These are phyloP conservation scores for Laterallus jamaicensis DNA, from an alignment of 2,113 vertebrate genomes.

Conservation along the genomic window DNA sequence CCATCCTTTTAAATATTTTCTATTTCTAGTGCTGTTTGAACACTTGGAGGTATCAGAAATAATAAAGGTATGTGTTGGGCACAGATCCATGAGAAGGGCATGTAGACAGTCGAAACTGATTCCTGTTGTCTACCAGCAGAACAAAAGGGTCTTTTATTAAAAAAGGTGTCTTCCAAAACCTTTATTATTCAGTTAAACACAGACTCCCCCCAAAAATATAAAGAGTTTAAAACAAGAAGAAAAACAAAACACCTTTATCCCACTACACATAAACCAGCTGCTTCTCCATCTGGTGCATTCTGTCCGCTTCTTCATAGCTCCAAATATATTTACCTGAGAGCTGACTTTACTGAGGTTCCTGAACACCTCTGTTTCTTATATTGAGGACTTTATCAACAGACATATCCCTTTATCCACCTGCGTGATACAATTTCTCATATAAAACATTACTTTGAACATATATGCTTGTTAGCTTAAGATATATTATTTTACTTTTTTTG, in stretches of 20 bases:
- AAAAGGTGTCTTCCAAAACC: not conserved
- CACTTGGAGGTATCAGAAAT: not conserved
- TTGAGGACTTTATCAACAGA: not conserved
- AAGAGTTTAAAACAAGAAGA: not conserved
- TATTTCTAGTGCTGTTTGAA: not conserved
- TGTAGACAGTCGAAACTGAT: not conserved
- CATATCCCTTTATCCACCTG: not conserved
- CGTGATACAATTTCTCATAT: not conserved
- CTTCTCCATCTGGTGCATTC: slow-evolving; percentile 16
- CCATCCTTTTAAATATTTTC: not conserved
- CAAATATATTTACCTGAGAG: not conserved
- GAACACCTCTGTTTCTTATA: not conserved
- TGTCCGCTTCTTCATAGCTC: not conserved
- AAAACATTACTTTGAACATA: not conserved
- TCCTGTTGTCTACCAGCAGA: not conserved
- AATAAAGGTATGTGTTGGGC: not conserved
- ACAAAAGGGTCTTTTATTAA: not conserved
- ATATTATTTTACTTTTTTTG: not conserved
- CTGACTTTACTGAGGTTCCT: not conserved
- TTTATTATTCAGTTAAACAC: not conserved
- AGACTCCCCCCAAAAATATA: not conserved
- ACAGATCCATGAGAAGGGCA: not conserved
- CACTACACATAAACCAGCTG: not conserved
- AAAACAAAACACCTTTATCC: not conserved
- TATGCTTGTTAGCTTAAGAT: not conserved